Conservation (phyloP, 2,797 vertebrate genomes). For the Lophotriccus pileatus region DNA sequence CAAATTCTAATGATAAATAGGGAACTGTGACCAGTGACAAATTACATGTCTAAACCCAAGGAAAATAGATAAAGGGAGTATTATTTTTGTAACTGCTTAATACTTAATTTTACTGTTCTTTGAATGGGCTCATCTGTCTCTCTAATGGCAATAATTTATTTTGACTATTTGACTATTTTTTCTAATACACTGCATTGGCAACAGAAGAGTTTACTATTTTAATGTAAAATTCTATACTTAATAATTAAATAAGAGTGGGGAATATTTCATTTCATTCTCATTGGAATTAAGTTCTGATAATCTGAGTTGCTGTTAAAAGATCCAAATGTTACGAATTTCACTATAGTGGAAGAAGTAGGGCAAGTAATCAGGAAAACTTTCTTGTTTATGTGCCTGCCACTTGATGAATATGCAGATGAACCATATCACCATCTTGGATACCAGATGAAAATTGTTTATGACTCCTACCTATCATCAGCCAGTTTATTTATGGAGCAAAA, state of each 20-base stretch:
- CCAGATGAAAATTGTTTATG: constrained; percentile 57
- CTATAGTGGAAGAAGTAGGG: background rate
- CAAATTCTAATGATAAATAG: background rate
- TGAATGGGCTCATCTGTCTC: background rate
- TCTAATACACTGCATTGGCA: background rate
- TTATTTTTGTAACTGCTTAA: background rate
- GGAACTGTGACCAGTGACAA: background rate
- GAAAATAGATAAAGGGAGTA: background rate
- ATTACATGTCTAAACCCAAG: background rate
- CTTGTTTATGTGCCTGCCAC: background rate
- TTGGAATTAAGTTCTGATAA: background rate
- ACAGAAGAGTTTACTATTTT: background rate
- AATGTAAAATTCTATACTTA: background rate
- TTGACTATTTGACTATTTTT: background rate
- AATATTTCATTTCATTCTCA: background rate
- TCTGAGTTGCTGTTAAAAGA: background rate
- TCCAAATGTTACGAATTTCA: background rate
- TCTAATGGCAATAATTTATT: background rate
- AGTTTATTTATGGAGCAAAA: constrained; percentile 58
- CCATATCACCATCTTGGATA: constrained; percentile 24
- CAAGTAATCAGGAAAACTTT: background rate
- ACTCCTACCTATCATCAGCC: constrained; percentile 10
- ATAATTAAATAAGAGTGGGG: background rate
- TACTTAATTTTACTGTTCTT: background rate
- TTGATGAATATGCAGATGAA: constrained; percentile 52